Conservation (phyloP, 2,888 invertebrate genomes). For the Magallana nippona region DNA sequence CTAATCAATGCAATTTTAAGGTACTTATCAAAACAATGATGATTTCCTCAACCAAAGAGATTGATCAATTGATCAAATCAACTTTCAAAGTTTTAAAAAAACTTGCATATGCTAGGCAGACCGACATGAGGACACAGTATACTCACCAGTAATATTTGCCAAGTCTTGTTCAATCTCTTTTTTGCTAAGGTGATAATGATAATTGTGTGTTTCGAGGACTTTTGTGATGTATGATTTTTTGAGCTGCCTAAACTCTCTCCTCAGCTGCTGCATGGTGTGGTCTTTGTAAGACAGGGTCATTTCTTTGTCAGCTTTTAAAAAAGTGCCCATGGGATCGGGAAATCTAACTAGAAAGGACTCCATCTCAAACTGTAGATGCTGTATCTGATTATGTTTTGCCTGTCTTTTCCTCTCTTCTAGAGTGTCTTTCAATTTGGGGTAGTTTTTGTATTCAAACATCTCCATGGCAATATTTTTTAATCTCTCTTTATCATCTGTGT, state of each 20-base stretch:
- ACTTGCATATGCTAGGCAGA: no score
- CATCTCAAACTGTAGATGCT: conserved; percentile 62
- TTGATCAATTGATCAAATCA: no score
- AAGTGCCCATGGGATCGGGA: conserved; percentile 70
- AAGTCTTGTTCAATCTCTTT: conserved; percentile 59
- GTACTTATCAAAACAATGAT: no score
- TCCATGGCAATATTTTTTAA: conserved; percentile 66
- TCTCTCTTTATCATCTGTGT: conserved; percentile 59
- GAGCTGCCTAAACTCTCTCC: conserved; percentile 67
- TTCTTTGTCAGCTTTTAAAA: conserved; percentile 63
- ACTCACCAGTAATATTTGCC: conserved; percentile 50
- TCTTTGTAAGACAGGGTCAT: conserved; percentile 68
- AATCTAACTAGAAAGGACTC: conserved; percentile 73
- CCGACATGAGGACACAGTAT: no score
- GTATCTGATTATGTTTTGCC: conserved; percentile 52
- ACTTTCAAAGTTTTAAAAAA: no score
- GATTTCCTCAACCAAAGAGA: no score
- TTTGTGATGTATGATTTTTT: conserved; percentile 66
- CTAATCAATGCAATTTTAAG: no score
- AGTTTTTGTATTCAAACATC: conserved; percentile 69
- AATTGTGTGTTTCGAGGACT: conserved; percentile 62
- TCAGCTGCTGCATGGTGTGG: conserved; percentile 65
- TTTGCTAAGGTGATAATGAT: conserved; percentile 65
- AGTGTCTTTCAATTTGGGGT: conserved; percentile 70
- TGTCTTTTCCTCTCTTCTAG: conserved; percentile 61